Evolutionary conservation across 1,140 invertebrate species (phyloP), one percentile per base, ranked within the genome.

Genomic region (Psilanteris sp.): DNA sequence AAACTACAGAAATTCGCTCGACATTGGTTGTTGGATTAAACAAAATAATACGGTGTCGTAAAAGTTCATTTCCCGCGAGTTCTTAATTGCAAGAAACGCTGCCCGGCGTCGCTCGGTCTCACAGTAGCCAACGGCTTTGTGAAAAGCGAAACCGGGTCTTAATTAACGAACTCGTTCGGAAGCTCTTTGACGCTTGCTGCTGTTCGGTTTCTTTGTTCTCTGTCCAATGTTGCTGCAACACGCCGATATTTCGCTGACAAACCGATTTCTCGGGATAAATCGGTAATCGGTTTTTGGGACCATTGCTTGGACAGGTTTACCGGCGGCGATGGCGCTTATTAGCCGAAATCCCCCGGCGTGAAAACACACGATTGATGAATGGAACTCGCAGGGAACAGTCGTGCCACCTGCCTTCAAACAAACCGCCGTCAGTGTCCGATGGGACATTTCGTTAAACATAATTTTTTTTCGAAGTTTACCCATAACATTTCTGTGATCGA

Each of bases 321-420:
- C 37, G 9, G 11, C 46, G 46, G n/a, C 32, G 11, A 34, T 29
- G 72, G 29, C 71, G 72, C 82, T 85, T 86, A 83, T 85, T 84
- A 84, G 84, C 70, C n/a, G 43, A 81, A 82, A 81, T 82, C 78
- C 61, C 79, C 66, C 18, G 48, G 70, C 43, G 78, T 46, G 75
- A 80, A 72, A 50, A 68, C 34, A 64, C 41, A 41, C 43, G 7
- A 57, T 46, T 13, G 22, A 31, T 39, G 31, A 61, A 71, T 62
- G 13, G 31, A 39, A 31, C 75, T 36, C 10, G 37, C 44, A 48
- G 39, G 43, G 64, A 32, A 5, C 43, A 7, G 31, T 39, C 34
- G 39, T 37, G 46, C 57, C 80, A 79, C 52, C 79, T 80, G 77
- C 20, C 74, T 84, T 85, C 82, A 83, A 85, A 85, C 79, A 80